These are phyloP conservation scores for Cyprinella venusta DNA, from an alignment of 2,797 vertebrate species.

Conservation along the genomic window DNA sequence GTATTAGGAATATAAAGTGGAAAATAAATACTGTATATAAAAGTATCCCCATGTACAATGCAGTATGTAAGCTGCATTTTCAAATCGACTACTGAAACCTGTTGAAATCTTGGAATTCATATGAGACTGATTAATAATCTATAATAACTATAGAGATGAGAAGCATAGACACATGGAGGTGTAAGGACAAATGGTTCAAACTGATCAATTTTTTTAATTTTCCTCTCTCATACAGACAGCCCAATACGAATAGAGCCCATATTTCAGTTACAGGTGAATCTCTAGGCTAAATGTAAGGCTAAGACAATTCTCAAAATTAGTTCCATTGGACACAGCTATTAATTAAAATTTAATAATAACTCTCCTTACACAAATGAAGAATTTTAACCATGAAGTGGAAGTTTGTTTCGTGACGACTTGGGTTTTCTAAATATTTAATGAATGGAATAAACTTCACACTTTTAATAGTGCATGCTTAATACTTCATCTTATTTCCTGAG, in stretches of 20 bases:
- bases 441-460: constrained; percentile 7
- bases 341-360: constrained; percentile 41
- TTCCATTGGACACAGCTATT: constrained; percentile 31
- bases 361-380: constrained; percentile 2
- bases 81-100: neutral
- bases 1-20: neutral
- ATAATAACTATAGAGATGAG: neutral
- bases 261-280: neutral
- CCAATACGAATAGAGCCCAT: neutral
- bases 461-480: constrained; percentile 33
- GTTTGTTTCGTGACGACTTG: neutral
- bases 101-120: neutral
- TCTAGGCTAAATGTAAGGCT: constrained; percentile 31
- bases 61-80: neutral
- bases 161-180: neutral
- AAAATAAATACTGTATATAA: neutral
- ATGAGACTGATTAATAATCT: neutral
- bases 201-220: neutral
- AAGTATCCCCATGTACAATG: neutral
- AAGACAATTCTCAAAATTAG: constrained; percentile 32
- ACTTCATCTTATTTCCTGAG: constrained; percentile 2
- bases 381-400: constrained; percentile 15
- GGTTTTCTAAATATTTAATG: constrained; percentile 31
- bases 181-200: neutral
- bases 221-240: neutral